Evolutionary conservation across 2,113 vertebrate species (phyloP), one percentile per base, ranked within the genome.

Genomic region (Gallinago media): DNA sequence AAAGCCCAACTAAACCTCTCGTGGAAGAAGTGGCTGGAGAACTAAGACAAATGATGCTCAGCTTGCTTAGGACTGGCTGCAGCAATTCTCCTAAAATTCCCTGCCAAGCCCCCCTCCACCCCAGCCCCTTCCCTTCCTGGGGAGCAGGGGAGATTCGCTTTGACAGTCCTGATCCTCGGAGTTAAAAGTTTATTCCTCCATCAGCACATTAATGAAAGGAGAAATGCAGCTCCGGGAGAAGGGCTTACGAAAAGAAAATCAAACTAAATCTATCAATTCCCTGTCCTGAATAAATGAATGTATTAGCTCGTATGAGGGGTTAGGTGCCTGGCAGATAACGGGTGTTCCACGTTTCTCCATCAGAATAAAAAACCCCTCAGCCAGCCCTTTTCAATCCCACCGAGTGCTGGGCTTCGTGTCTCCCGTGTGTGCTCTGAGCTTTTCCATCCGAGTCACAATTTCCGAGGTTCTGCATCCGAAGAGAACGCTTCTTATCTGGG

Each of bases 161-260:
- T 93, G 96, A 95, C 92, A 93, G 92, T 46, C 65, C 61, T 96
- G 92, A 97, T 95, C 92, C 92, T 86, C 4, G 0, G 73, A 89
- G 73, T 91, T 95, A 87, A 71, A 93, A 89, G n/a, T 93, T 94
- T 92, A 94, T 96, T 96, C 91, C 63, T 94, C 62, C 81, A 95
- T 96, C 95, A 88, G 75, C 81, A 55, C 73, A 15, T 47, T 92
- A 96, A 96, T 89, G 95, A 81, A 82, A 94, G 85, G 77, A 76
- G 93, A 93, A 96, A 76, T 0, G 40, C 46, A 83, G 96, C 95
- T 87, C 2, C 1, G 66, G 90, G 95, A 96, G 65, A 77, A 21
- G 54, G 82, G 94, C 88, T 97, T 94, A 94, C 14, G 62, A 59
- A 68, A 87, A 58, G 27, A 92, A 93, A 94, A 89, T 89, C 65